Percentiles rank a stretch among this genome's conserved stretches.
Evolutionary conservation across 2,797 vertebrate genomes (phyloP).

Genomic region (Leuciscus waleckii): DNA sequence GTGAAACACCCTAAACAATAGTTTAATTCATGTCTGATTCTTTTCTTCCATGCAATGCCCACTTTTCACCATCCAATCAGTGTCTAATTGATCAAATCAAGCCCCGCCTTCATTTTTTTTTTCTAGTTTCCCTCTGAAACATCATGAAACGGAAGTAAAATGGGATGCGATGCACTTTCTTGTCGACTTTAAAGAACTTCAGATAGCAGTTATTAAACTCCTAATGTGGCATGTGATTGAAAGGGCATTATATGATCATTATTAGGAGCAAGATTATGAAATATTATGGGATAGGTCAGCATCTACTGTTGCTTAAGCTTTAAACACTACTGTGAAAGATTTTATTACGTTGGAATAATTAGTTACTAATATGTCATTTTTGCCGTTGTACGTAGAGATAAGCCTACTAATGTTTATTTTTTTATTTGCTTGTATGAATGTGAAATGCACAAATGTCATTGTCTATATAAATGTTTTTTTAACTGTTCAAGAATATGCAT

Average conservation of each 20-base stretch:
- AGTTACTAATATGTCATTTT: conserved; percentile 32
- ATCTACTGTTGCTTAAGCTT: conserved; percentile 46
- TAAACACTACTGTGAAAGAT: conserved; percentile 53
- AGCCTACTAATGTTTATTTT: conserved; percentile 31
- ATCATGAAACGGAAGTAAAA: background rate
- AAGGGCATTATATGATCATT: conserved; percentile 34
- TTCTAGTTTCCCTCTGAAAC: background rate
- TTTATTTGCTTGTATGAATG: conserved; percentile 28
- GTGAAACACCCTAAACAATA: background rate
- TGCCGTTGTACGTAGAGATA: background rate
- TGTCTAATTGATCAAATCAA: background rate
- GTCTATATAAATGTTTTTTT: background rate
- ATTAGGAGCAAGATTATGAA: background rate
- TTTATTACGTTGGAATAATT: background rate
- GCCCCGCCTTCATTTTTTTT: background rate
- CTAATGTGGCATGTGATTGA: conserved; percentile 13
- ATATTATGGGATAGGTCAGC: background rate
- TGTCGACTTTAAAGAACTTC: conserved; percentile 11
- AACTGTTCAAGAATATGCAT: conserved; percentile 7
- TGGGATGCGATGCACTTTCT: background rate
- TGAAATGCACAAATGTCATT: background rate
- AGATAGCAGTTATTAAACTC: background rate
- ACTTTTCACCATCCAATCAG: background rate
- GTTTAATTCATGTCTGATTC: background rate
- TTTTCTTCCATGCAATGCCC: background rate